phyloP scores from a whole-genome alignment of 2,113 vertebrate species.

The Ammodytes marinus region DNA sequence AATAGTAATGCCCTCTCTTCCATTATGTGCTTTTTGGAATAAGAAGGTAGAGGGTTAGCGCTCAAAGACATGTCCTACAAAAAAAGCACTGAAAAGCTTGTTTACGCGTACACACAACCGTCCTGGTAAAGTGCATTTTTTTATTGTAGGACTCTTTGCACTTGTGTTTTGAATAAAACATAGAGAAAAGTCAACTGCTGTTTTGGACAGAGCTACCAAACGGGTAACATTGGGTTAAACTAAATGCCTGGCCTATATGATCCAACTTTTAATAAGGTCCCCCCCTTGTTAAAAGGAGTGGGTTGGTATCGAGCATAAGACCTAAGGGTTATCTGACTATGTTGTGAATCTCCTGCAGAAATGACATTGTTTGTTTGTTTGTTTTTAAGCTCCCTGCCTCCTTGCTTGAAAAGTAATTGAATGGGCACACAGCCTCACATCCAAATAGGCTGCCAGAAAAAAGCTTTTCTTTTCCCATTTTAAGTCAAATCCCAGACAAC shows the following conservation, averaged over 20 bases:
- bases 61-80: conserved; percentile 27
- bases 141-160: neutral
- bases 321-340: neutral
- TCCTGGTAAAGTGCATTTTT: conserved; percentile 1
- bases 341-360: neutral
- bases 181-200: neutral
- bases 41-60: conserved; percentile 27
- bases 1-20: conserved; percentile 35
- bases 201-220: conserved; percentile 18
- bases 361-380: conserved; percentile 27
- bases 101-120: neutral
- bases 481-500: conserved; percentile 28
- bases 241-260: neutral
- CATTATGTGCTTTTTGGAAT: conserved; percentile 45
- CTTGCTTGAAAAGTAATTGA: conserved; percentile 35
- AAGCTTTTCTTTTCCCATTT: conserved; percentile 1
- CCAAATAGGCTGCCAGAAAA: conserved; percentile 28
- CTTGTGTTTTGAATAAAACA: conserved; percentile 11
- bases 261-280: neutral
- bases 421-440: conserved; percentile 24
- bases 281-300: neutral
- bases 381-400: conserved; percentile 26
- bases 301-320: neutral
- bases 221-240: neutral
- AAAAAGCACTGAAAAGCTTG: conserved; percentile 21